phyloP scores from a whole-genome alignment of 2,797 vertebrate genomes.

The Gallinago solitaria region DNA sequence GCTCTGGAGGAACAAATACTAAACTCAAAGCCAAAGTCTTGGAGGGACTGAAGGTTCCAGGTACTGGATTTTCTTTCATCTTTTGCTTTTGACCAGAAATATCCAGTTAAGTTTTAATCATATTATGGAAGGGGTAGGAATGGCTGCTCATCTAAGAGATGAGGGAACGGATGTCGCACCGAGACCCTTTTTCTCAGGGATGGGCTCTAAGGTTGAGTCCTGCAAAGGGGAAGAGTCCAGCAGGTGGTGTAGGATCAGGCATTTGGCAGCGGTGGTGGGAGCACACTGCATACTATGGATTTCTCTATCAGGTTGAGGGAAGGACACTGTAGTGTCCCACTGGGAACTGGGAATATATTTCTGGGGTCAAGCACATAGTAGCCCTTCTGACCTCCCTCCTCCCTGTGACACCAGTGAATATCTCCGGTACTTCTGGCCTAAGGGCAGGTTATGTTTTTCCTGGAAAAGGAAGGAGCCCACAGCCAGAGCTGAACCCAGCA shows the following conservation, averaged over 20 bases:
- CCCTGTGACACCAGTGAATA: not conserved
- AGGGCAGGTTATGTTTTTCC: not conserved
- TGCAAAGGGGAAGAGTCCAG: not conserved
- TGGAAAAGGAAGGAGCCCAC: not conserved
- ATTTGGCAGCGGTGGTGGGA: not conserved
- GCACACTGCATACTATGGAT: fast-evolving
- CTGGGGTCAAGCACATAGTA: not conserved
- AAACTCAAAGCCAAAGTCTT: slow-evolving; percentile 22
- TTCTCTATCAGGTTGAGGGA: not conserved
- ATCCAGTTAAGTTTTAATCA: not conserved
- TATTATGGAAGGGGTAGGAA: not conserved
- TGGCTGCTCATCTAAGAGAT: not conserved
- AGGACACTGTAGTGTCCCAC: not conserved
- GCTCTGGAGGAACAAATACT: slow-evolving; percentile 30
- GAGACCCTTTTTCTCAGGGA: not conserved
- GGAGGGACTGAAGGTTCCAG: not conserved
- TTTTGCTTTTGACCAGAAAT: not conserved
- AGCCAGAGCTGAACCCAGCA: not conserved
- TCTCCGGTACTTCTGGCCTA: not conserved
- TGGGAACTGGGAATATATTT: not conserved
- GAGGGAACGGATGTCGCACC: not conserved
- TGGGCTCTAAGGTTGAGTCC: not conserved
- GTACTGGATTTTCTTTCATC: not conserved
- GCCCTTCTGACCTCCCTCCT: not conserved
- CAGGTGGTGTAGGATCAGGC: not conserved